Evolutionary conservation across 30 jellyfish, hydroid and myxozoan genomes (phyloP).

Genomic region (Aurelia coerulea): DNA sequence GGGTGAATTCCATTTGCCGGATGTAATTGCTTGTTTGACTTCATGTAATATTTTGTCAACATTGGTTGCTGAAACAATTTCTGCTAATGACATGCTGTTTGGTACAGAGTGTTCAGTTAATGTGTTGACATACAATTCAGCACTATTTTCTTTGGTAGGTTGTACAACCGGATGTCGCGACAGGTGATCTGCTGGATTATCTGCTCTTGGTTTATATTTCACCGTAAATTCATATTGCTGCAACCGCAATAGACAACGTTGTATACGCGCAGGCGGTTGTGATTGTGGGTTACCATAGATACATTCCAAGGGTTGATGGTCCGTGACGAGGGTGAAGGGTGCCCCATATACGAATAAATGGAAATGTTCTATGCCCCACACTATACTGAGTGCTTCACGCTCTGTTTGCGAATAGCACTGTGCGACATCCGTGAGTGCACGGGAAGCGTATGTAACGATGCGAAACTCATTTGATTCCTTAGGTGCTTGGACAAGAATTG

Average conservation of each 20-base stretch:
- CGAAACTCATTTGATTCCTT: neutral
- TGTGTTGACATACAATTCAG: neutral
- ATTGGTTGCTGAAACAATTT: neutral
- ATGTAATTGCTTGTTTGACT: slow-evolving; percentile 11
- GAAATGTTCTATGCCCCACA: slow-evolving; percentile 27
- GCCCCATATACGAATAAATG: slow-evolving; percentile 18
- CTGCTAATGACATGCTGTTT: neutral
- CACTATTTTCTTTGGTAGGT: neutral
- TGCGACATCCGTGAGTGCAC: slow-evolving; percentile 25
- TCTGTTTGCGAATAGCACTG: slow-evolving; percentile 58
- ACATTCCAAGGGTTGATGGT: slow-evolving; percentile 30
- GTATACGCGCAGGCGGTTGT: slow-evolving; percentile 51
- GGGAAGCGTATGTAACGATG: slow-evolving; percentile 23
- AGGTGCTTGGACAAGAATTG: slow-evolving; percentile 13
- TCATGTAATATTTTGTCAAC: slow-evolving; percentile 24
- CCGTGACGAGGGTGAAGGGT: slow-evolving; percentile 18
- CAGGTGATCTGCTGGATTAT: no score
- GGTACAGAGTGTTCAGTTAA: slow-evolving; percentile 3
- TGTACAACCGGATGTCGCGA: neutral
- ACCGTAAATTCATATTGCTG: slow-evolving; percentile 21
- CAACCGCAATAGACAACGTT: slow-evolving; percentile 40
- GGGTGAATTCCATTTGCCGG: slow-evolving; percentile 16
- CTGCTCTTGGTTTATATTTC: neutral
- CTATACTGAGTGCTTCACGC: slow-evolving; percentile 24
- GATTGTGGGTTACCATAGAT: neutral